Evolutionary conservation across 2,797 vertebrate genomes (phyloP), one percentile per base, ranked within the genome.

Genomic region (Gila robusta): DNA sequence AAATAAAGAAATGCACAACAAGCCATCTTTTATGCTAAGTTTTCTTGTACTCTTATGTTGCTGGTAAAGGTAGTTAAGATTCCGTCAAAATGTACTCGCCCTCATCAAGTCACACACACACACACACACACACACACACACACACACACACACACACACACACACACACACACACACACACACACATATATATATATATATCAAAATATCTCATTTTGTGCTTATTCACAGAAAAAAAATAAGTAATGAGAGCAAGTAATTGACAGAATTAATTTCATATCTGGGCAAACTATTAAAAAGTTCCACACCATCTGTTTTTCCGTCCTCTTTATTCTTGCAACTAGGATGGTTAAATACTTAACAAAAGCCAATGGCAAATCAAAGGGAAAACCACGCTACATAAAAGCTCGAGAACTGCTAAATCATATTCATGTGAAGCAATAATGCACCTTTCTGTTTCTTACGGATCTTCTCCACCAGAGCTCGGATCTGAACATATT

Each of bases 381-480:
- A 80, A 17, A 47, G 17, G 52, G 56, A 26, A 23, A 49, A 69
- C 11, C 17, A 35, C 28, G 0, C 19, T 23, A 14, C 1, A 0
- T 35, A 21, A 52, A 17, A 39, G 19, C 52, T 54, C 11, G 5
- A 82, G 9, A 82, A n/a, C 16, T 62, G 12, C 12, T 41, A 28
- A 47, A 67, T 28, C 73, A 26, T 52, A 52, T 56, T 56, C 0
- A 79, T 39, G 8, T 37, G 37, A 64, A 41, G 14, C 41, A 11
- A 71, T 44, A 4, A 6, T 21, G 82, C 91, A 99, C 98, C 98
- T 93, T 98, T 99, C 84, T 99, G 98, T 79, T 99, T 99, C 94
- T 98, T 99, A 69, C 97, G 95, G 88, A 99, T 99, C 93, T 98
- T 99, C 91, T 99, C 98, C 69, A 99, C 97, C 70, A 99, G 93